phyloP scores from a whole-genome alignment of 2,797 vertebrate genomes.

The Labroides dimidiatus region DNA sequence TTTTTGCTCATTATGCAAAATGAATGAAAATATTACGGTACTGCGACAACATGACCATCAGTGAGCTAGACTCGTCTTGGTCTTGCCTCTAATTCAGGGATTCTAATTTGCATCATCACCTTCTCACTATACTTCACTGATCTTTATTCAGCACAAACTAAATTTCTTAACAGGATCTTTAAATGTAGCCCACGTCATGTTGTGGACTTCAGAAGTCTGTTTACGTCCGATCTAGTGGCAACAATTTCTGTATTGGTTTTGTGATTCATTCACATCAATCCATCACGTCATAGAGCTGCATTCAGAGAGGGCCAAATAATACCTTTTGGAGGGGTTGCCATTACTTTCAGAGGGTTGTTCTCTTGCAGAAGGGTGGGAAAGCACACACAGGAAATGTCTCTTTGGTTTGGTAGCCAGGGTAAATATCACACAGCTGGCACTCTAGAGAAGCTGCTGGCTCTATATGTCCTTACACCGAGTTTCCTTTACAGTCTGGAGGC shows the following conservation, averaged over 20 bases:
- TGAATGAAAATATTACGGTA: too few relatives aligned
- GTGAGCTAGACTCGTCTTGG: too few relatives aligned
- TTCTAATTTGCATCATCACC: too few relatives aligned
- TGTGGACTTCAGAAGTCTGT: not conserved
- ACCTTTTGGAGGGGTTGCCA: slow-evolving; percentile 19
- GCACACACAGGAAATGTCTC: slow-evolving; percentile 68
- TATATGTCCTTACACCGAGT: slow-evolving; percentile 36
- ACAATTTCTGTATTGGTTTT: not conserved
- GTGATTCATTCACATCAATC: slow-evolving; percentile 5
- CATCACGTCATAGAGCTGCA: slow-evolving; percentile 18
- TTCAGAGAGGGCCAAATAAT: slow-evolving; percentile 19
- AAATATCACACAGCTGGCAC: slow-evolving; percentile 65
- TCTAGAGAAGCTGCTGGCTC: slow-evolving; percentile 25
- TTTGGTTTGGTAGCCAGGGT: slow-evolving; percentile 61
- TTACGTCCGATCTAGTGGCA: not conserved
- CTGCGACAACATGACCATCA: too few relatives aligned
- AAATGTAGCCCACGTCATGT: too few relatives aligned
- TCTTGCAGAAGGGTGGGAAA: slow-evolving; percentile 49
- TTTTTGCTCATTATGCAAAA: too few relatives aligned
- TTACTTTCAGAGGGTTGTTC: slow-evolving; percentile 22
- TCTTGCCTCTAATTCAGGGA: too few relatives aligned
- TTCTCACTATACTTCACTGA: too few relatives aligned
- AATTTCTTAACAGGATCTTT: too few relatives aligned
- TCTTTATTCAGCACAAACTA: too few relatives aligned
- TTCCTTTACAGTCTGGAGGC: slow-evolving; percentile 25